Evolutionary conservation across 2,888 invertebrate genomes (phyloP).

Genomic region (Diachrysia chrysitis): DNA sequence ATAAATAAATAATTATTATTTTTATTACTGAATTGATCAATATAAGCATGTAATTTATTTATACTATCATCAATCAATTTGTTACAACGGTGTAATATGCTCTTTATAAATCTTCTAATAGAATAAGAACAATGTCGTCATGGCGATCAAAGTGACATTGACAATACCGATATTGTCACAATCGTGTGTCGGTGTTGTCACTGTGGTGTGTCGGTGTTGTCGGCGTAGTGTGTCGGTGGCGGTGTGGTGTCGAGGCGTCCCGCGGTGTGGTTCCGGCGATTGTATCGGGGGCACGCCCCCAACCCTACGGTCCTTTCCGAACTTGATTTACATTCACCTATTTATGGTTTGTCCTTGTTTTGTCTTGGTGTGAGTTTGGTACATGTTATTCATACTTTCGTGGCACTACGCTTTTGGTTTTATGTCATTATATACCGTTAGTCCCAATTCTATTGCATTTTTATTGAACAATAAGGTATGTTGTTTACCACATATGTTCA

Average conservation of each 20-base stretch:
- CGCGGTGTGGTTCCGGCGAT: constrained; percentile 83
- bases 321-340: constrained; percentile 63
- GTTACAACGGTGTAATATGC: constrained; percentile 47
- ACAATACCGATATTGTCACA: background rate
- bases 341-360: constrained; percentile 56
- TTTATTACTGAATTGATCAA: background rate
- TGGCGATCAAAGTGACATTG: constrained; percentile 41
- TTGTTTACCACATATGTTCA: background rate
- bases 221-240: constrained; percentile 49
- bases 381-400: background rate
- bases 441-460: background rate
- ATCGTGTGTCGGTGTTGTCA: background rate
- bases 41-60: constrained; percentile 15
- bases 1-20: background rate
- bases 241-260: constrained; percentile 65
- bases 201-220: background rate
- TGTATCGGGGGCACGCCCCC: constrained; percentile 76
- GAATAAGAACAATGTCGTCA: constrained; percentile 74
- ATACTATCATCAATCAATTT: constrained; percentile 25
- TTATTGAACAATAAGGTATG: too few relatives aligned
- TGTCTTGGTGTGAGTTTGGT: constrained; percentile 23
- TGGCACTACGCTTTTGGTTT: background rate
- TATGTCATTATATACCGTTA: background rate
- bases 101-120: constrained; percentile 62
- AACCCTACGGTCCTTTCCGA: constrained; percentile 59